phyloP scores from a whole-genome alignment of 2,113 vertebrate genomes.

The Serinus canaria region DNA sequence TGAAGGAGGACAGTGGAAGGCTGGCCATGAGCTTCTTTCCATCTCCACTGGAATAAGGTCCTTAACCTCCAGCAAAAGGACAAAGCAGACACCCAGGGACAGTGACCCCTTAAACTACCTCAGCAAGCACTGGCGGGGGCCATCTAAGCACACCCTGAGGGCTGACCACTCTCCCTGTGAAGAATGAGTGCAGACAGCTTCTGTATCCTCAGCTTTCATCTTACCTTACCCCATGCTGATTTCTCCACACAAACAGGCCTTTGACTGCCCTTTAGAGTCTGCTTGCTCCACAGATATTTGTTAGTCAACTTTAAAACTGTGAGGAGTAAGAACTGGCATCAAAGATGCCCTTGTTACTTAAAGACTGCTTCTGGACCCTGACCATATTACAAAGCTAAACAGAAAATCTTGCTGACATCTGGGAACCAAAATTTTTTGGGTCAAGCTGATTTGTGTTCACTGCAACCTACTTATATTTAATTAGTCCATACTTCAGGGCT shows the following conservation, averaged over 20 bases:
- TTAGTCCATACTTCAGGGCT: slow-evolving; percentile 37
- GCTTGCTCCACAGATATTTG: not conserved
- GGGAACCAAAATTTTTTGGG: slow-evolving; percentile 46
- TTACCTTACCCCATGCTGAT: not conserved
- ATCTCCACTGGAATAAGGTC: accelerated
- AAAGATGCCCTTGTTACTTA: not conserved
- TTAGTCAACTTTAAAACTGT: not conserved
- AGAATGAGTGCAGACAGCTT: not conserved
- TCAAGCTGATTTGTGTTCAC: slow-evolving; percentile 37
- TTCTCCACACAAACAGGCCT: not conserved
- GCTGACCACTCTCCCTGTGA: not conserved
- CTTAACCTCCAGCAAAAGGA: not conserved
- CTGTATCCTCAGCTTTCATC: not conserved
- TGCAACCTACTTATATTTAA: slow-evolving; percentile 58
- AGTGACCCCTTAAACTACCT: not conserved
- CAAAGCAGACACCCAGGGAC: not conserved
- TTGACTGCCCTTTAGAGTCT: not conserved
- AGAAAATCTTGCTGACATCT: slow-evolving; percentile 21
- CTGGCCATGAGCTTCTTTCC: not conserved
- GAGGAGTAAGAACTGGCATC: not conserved
- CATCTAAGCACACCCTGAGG: not conserved
- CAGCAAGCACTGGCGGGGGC: not conserved
- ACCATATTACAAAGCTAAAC: slow-evolving; percentile 13
- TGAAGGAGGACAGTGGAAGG: not conserved
- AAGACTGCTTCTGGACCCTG: not conserved